These are phyloP conservation scores for Solea solea DNA, from an alignment of 2,113 vertebrate species.

Conservation along the genomic window DNA sequence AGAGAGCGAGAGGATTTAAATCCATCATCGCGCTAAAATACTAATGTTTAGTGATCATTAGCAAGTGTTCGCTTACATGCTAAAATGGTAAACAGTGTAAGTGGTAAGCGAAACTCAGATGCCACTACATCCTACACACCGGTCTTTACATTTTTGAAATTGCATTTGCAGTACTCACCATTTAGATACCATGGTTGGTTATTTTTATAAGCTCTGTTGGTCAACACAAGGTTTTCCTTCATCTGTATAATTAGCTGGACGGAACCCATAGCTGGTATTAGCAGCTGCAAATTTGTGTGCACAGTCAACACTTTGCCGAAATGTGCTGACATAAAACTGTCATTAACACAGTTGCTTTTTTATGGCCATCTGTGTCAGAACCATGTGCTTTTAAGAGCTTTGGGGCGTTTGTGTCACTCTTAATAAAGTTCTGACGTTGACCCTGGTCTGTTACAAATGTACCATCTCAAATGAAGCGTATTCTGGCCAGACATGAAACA, in stretches of 20 bases:
- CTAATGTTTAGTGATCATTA: neutral
- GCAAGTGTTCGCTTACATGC: neutral
- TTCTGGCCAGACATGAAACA: constrained; percentile 59
- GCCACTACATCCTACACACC: no score
- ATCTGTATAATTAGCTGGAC: constrained; percentile 35
- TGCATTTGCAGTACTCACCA: neutral
- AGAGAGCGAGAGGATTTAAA: neutral
- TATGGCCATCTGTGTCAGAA: constrained; percentile 1
- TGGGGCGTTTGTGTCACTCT: constrained; percentile 20
- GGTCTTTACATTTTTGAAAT: neutral
- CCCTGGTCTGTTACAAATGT: constrained; percentile 33
- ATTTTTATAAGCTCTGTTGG: constrained; percentile 7
- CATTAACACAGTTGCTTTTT: constrained; percentile 15
- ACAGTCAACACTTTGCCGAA: constrained; percentile 23
- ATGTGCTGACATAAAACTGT: constrained; percentile 16
- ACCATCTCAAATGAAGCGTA: constrained; percentile 48
- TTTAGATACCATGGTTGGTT: neutral
- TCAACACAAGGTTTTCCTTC: constrained; percentile 35
- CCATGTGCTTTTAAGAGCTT: constrained; percentile 17
- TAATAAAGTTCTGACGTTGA: constrained; percentile 32
- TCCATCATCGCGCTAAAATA: neutral
- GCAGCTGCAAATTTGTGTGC: constrained; percentile 27
- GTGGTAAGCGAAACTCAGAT: no score
- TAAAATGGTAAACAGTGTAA: neutral
- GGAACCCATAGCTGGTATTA: constrained; percentile 27